phyloP scores from a whole-genome alignment of 2,113 vertebrate species.

The Pseudopipra pipra region DNA sequence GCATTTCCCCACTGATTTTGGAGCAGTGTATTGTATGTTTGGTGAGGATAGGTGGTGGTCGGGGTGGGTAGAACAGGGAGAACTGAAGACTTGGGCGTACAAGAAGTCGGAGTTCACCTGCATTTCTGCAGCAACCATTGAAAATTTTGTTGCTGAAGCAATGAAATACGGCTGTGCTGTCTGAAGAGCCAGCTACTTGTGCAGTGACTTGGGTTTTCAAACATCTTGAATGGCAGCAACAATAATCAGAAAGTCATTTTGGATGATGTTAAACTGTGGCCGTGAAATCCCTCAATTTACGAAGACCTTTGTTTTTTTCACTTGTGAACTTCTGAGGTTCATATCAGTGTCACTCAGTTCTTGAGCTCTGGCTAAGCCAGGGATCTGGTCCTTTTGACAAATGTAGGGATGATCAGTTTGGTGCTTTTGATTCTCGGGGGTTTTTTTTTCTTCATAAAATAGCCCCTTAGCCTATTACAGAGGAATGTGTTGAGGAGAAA shows the following conservation, averaged over 20 bases:
- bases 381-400: background rate
- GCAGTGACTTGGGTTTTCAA: background rate
- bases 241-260: background rate
- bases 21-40: background rate
- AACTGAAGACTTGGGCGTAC: background rate
- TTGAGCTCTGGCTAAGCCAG: background rate
- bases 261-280: background rate
- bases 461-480: background rate
- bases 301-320: background rate
- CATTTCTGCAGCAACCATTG: background rate
- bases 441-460: background rate
- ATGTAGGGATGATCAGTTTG: background rate
- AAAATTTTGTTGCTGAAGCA: background rate
- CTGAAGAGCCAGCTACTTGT: background rate
- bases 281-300: background rate
- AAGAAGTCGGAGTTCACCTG: background rate
- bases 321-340: background rate
- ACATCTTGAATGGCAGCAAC: background rate
- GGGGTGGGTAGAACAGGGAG: background rate
- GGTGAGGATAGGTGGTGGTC: background rate
- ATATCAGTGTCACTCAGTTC: background rate
- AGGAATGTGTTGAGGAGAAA: background rate
- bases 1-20: background rate
- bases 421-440: background rate
- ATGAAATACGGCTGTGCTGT: fast-evolving